Base-by-base conservation (phyloP, 2,113 vertebrate genomes). In the Ptyas mucosa region DNA sequence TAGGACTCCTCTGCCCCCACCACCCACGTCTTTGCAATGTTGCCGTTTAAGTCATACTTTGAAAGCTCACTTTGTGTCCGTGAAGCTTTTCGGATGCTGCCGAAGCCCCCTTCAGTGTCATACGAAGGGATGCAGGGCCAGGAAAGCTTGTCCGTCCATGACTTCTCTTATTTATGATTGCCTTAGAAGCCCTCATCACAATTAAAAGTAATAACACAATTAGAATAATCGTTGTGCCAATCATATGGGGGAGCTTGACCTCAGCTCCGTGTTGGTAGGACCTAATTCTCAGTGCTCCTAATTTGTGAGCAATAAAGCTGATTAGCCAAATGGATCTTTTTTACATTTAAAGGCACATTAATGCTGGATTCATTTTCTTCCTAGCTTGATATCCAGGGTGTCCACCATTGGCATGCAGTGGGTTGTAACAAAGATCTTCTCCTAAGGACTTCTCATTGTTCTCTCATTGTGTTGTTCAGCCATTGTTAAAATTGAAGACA, bases 161-260 rank as follows among this genome's bases (percentile, higher is more conserved):
- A 93, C 69, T n/a, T 10, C 14, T 94, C 94, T 96, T 97, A 94
- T 95, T 97, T 96, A 95, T 89, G 86, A 95, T 89, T 90, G 85
- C 91, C 90, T 95, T 94, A 92, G 49, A 89, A 69, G 93, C 0
- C 92, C 94, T 95, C 95, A 85, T 90, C 95, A 89, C 92, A 96
- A 93, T 95, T 96, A 95, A 96, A 97, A 97, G 96, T 81, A 97
- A 94, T 1, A 95, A 93, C 91, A 96, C 94, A 94, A 95, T 93
- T 95, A 81, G 96, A 94, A 89, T 90, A 92, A 92, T 89, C 89
- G 96, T 96, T 95, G 39, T 5, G 39, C 8, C 92, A 95, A 94
- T 92, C 81, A 95, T 97, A 95, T 87, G 93, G 94, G 92, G 94
- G 92, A 94, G 90, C 55, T 53, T 92, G 10, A 43, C 88, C 15